Evolutionary conservation across 2,888 invertebrate species (phyloP).

Genomic region (Melipona beecheii): DNA sequence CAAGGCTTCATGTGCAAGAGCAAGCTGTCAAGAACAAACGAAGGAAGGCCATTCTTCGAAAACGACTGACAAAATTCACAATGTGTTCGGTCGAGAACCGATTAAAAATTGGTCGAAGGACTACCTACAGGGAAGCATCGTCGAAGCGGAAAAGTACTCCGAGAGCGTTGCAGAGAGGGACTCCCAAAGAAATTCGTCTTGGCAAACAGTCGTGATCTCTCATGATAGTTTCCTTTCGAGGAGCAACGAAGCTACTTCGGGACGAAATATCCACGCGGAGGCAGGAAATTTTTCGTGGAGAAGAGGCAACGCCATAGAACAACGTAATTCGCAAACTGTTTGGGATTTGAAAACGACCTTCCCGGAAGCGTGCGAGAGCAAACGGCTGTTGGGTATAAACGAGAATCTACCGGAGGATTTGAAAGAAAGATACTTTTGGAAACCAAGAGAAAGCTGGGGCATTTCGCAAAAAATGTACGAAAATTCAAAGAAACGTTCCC

Average conservation of each 20-base stretch:
- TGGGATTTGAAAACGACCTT: neutral
- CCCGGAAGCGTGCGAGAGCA: too few relatives aligned
- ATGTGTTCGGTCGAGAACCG: conserved; percentile 1
- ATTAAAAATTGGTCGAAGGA: neutral
- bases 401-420: neutral
- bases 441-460: neutral
- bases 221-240: conserved; percentile 18
- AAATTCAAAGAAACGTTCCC: neutral
- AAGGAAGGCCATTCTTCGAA: conserved; percentile 24
- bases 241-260: conserved; percentile 33
- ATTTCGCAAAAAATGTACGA: neutral
- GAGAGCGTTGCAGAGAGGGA: conserved; percentile 5
- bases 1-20: neutral
- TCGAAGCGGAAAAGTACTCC: neutral
- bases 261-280: neutral
- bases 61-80: neutral
- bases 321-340: neutral
- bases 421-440: neutral
- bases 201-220: conserved; percentile 22
- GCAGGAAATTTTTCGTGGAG: conserved; percentile 10
- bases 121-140: neutral
- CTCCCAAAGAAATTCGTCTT: conserved; percentile 19
- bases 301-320: neutral
- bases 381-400: neutral
- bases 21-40: neutral